Conservation (phyloP, 2,797 vertebrate species). For the Gastrophryne carolinensis region DNA sequence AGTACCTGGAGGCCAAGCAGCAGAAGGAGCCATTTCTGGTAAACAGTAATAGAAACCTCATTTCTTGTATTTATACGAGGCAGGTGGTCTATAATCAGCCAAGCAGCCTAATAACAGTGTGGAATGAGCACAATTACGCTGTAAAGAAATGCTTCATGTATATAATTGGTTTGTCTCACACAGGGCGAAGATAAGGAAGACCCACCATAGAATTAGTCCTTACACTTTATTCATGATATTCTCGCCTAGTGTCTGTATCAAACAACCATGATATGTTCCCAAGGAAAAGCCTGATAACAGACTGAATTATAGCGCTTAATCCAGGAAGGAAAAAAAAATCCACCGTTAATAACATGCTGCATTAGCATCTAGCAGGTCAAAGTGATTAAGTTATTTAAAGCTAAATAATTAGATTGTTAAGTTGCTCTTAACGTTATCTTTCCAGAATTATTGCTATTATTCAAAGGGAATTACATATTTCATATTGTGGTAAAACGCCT, state of each 20-base stretch:
- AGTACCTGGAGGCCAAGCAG: too few species aligned
- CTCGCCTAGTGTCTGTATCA: constrained; percentile 21
- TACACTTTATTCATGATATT: constrained; percentile 14
- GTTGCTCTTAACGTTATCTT: constrained; percentile 25
- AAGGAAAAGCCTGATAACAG: constrained; percentile 12
- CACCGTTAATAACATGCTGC: constrained; percentile 22
- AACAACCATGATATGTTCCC: constrained; percentile 17
- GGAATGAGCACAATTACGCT: not conserved
- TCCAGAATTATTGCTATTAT: not conserved
- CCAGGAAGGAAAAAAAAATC: not conserved
- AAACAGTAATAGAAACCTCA: too few species aligned
- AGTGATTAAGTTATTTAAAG: constrained; percentile 38
- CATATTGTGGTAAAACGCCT: constrained; percentile 22
- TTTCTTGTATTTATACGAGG: too few species aligned
- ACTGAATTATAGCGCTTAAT: constrained; percentile 25
- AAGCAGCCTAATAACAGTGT: not conserved
- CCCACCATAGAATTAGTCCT: constrained; percentile 3
- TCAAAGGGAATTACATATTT: constrained; percentile 9
- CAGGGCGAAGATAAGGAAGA: constrained; percentile 7
- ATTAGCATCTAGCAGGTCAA: constrained; percentile 16
- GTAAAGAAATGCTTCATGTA: not conserved
- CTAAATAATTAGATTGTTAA: constrained; percentile 34
- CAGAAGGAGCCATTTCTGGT: too few species aligned
- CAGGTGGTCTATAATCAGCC: too few species aligned
- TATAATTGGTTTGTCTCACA: constrained; percentile 7